Evolutionary conservation across 2,888 invertebrate species (phyloP).

Genomic region (Stramonita haemastoma): DNA sequence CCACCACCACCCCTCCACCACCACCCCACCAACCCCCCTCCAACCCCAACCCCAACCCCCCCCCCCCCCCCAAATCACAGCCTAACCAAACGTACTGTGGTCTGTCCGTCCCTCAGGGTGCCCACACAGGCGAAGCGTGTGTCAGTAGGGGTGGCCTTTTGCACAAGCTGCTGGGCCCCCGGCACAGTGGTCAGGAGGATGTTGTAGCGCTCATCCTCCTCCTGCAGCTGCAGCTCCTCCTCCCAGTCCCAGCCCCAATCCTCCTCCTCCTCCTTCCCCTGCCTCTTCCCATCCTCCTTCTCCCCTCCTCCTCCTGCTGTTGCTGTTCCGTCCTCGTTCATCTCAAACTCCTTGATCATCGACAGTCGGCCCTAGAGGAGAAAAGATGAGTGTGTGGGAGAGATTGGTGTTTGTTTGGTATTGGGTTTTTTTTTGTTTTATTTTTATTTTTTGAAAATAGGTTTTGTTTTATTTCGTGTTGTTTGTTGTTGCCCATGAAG

Average conservation of each 20-base stretch:
- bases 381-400: no score
- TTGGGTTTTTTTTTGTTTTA: background rate
- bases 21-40: background rate
- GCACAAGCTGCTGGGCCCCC: background rate
- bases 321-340: constrained; percentile 11
- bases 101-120: constrained; percentile 46
- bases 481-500: background rate
- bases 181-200: background rate
- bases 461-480: background rate
- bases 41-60: background rate
- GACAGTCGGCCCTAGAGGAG: constrained; percentile 50
- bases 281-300: background rate
- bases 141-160: background rate
- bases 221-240: background rate
- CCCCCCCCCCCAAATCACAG: background rate
- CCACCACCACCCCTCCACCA: background rate
- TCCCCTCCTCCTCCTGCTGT: background rate
- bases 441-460: background rate
- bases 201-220: constrained; percentile 24
- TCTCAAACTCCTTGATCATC: constrained; percentile 51
- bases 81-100: constrained; percentile 46
- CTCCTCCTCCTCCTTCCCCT: background rate
- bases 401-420: background rate
- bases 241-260: background rate
- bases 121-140: constrained; percentile 50